Base-by-base conservation (phyloP, 2,113 vertebrate genomes). In the Istiophorus platypterus region DNA sequence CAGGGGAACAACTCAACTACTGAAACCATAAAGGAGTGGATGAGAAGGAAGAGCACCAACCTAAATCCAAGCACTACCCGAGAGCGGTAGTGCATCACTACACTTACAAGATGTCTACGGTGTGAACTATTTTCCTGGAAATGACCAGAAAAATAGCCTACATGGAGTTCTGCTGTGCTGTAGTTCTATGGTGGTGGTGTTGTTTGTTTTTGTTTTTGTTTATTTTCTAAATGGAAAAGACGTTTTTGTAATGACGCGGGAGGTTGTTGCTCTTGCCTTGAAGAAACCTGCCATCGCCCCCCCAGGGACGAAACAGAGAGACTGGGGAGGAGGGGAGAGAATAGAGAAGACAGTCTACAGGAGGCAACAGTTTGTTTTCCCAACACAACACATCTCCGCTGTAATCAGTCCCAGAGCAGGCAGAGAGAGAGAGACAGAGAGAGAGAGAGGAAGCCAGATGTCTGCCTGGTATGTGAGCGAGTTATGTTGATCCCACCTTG, bases 201-300 rank as follows among this genome's bases (percentile, higher is more conserved):
- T n/a, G n/a, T n/a, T n/a, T n/a, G n/a, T n/a, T n/a, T n/a, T n/a
- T n/a, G n/a, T n/a, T n/a, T n/a, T n/a, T n/a, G n/a, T n/a, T n/a
- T n/a, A n/a, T 79, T 39, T 17, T 69, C 88, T 89, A 85, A 54
- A 68, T 72, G 70, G 63, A 66, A 66, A 76, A 65, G 76, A 58
- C 51, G 62, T 83, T 82, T 29, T 41, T n/a, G n/a, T n/a, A n/a
- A 83, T 59, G 72, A 85, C 15, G 82, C 54, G 68, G 80, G 63
- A 89, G 90, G 91, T 90, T 90, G 92, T 88, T 92, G 93, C 92
- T 92, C 93, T 94, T 94, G 92, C 92, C 93, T 94, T 91, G 91
- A 90, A 64, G 89, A 90, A 81, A 93, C 88, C 92, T 93, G 93
- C 93, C 92, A 93, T 77, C 92, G 87, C 89, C 92, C 91, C 91